Percentiles rank a stretch among this genome's conserved stretches.
These are phyloP conservation scores for Allobates femoralis DNA, from an alignment of 2,797 vertebrate species.

Conservation along the genomic window DNA sequence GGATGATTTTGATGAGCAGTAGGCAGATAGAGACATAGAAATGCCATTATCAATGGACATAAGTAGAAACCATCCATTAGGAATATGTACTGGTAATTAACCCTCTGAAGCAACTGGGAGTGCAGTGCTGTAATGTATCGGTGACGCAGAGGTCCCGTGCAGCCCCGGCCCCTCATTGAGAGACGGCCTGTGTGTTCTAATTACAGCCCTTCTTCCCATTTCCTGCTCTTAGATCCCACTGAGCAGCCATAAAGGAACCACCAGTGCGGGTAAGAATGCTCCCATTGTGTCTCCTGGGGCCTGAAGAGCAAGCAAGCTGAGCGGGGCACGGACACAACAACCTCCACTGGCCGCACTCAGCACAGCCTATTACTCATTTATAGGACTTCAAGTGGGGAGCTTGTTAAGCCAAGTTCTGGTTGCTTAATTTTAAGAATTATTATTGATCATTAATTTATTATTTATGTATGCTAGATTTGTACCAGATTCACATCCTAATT, in stretches of 20 bases:
- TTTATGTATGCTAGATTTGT: too few relatives aligned
- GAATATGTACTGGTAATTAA: too few relatives aligned
- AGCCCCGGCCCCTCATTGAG: neutral
- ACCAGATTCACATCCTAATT: neutral
- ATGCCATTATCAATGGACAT: too few relatives aligned
- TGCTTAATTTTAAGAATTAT: too few relatives aligned
- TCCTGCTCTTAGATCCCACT: constrained; percentile 60
- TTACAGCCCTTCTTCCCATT: constrained; percentile 46
- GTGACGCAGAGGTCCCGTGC: neutral
- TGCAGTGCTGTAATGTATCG: neutral
- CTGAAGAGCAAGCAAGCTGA: constrained; percentile 9
- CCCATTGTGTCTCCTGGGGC: constrained; percentile 40
- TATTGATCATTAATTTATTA: too few relatives aligned
- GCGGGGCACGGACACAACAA: constrained; percentile 12
- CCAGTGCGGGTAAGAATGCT: constrained; percentile 39
- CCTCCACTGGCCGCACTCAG: neutral
- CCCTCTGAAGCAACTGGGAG: too few relatives aligned
- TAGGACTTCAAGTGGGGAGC: too few relatives aligned
- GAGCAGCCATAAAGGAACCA: constrained; percentile 50
- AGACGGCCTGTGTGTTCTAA: constrained; percentile 31
- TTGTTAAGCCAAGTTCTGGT: too few relatives aligned
- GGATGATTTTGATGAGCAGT: neutral
- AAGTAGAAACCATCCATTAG: neutral
- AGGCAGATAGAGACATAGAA: neutral
- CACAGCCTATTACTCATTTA: neutral